phyloP scores from a whole-genome alignment of 2,888 invertebrate genomes.

The Drosophila stalkeri region DNA sequence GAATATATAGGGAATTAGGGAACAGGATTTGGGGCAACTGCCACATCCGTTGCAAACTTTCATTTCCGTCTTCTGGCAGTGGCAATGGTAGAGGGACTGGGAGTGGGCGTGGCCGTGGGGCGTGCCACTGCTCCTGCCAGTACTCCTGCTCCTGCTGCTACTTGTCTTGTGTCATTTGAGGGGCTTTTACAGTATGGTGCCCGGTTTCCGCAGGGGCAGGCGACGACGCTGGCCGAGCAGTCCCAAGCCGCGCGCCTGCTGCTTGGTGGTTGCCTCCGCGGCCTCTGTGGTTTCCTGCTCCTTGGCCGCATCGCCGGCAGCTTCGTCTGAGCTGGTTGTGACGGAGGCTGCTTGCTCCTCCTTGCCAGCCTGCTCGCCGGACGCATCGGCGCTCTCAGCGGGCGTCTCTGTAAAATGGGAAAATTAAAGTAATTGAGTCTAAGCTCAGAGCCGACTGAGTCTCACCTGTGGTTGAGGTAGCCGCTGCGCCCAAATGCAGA shows the following conservation, averaged over 20 bases:
- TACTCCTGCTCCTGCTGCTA: constrained; percentile 11
- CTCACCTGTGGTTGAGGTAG: constrained; percentile 83
- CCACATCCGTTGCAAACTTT: constrained; percentile 39
- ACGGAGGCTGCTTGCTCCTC: constrained; percentile 52
- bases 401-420: constrained; percentile 49
- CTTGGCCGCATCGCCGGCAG: constrained; percentile 53
- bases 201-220: constrained; percentile 87
- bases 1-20: constrained; percentile 6
- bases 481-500: constrained; percentile 81
- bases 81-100: not conserved
- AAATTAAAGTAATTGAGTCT: not conserved
- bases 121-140: constrained; percentile 11
- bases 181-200: constrained; percentile 83
- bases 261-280: constrained; percentile 84
- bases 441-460: not conserved
- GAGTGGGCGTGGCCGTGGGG: not conserved
- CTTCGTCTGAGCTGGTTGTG: constrained; percentile 52
- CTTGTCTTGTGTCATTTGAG: constrained; percentile 25
- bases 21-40: constrained; percentile 23
- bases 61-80: constrained; percentile 26
- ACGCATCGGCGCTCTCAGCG: constrained; percentile 59
- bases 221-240: constrained; percentile 90
- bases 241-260: constrained; percentile 88
- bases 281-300: constrained; percentile 15
- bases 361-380: constrained; percentile 62